Percentiles rank a stretch among this genome's conserved stretches.
Evolutionary conservation across 2,113 vertebrate species (phyloP).

Genomic region (Oncorhynchus clarkii): DNA sequence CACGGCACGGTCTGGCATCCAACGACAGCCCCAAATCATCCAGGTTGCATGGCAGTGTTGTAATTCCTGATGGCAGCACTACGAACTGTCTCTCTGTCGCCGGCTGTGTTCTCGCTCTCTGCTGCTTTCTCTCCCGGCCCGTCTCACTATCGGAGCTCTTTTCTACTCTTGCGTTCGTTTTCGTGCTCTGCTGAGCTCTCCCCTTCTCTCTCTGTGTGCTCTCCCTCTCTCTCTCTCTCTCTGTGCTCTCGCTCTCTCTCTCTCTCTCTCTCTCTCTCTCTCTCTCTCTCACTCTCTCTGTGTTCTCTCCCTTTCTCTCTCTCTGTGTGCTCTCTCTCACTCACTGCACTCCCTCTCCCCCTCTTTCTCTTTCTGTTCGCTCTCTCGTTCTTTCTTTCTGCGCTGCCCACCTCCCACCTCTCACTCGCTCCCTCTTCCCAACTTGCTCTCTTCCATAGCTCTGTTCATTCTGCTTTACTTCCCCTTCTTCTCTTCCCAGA

Average conservation of each 20-base stretch:
- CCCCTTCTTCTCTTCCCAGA: too few species aligned
- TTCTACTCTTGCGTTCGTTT: neutral
- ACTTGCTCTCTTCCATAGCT: neutral
- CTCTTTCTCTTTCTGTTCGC: neutral
- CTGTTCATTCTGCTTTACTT: too few species aligned
- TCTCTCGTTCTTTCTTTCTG: neutral
- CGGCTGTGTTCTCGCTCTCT: neutral
- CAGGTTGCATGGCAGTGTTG: neutral
- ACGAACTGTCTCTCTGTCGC: neutral
- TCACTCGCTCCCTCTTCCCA: neutral
- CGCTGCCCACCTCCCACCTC: neutral
- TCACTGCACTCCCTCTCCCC: too few species aligned
- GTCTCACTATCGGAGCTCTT: neutral
- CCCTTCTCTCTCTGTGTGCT: neutral
- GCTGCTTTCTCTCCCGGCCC: neutral
- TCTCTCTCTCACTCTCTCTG: neutral
- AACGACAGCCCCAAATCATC: neutral
- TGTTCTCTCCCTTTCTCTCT: too few species aligned
- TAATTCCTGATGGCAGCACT: neutral
- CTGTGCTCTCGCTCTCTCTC: too few species aligned
- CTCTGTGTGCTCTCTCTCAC: too few species aligned
- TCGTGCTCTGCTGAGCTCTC: constrained; percentile 1
- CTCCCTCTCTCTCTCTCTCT: too few species aligned
- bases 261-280: too few species aligned
- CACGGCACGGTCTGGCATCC: neutral